A percentile compares a stretch with the other conserved stretches of the same genome.
phyloP scores from a whole-genome alignment of 1,140 invertebrate genomes.

The Diploscapter pachys region DNA sequence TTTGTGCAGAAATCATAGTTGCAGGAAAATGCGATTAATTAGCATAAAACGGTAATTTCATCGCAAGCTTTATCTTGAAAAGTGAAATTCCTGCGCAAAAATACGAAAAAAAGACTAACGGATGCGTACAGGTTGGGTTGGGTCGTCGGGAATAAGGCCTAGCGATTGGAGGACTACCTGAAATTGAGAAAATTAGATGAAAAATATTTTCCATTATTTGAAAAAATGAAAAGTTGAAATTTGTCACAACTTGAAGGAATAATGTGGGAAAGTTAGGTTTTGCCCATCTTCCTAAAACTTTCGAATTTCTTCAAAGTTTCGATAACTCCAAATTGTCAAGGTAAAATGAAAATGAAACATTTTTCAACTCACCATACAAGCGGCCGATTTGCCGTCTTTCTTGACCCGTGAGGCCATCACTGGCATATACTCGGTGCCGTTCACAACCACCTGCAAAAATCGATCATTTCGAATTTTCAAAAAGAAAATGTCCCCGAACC shows the following conservation, averaged over 20 bases:
- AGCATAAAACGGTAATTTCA: too few relatives aligned
- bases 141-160: constrained; percentile 26
- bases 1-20: too few relatives aligned
- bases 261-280: too few relatives aligned
- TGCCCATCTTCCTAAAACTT: too few relatives aligned
- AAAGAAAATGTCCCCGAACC: constrained; percentile 23
- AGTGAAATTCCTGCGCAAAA: too few relatives aligned
- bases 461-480: too few relatives aligned
- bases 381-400: constrained; percentile 86
- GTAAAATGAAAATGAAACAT: constrained; percentile 9
- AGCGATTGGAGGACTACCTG: constrained; percentile 31
- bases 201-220: not conserved
- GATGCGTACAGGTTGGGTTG: constrained; percentile 25
- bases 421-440: constrained; percentile 81
- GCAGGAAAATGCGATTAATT: too few relatives aligned
- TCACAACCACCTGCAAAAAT: constrained; percentile 71
- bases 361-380: constrained; percentile 56
- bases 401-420: constrained; percentile 80
- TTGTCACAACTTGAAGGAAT: not conserved
- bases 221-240: not conserved
- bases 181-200: not conserved
- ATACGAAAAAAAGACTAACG: not conserved
- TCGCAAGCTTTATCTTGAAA: too few relatives aligned
- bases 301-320: too few relatives aligned
- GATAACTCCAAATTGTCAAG: too few relatives aligned